These are phyloP conservation scores for Caenorhabditis sp. DNA, from an alignment of 2,888 invertebrate species.

Conservation along the genomic window DNA sequence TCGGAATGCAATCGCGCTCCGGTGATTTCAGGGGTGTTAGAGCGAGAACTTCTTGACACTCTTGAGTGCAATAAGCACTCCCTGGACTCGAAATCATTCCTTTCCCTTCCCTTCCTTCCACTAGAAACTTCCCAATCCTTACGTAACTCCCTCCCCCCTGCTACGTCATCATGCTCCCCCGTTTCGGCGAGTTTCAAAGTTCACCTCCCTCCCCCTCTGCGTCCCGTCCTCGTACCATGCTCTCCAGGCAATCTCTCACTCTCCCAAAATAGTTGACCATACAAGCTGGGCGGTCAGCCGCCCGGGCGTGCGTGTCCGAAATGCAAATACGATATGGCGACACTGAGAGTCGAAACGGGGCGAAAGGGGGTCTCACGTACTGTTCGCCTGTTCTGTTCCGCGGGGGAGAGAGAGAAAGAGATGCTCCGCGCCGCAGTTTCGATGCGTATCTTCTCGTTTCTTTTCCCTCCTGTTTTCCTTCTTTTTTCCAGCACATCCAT, in stretches of 20 bases:
- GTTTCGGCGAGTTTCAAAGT: constrained; percentile 48
- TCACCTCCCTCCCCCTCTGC: constrained; percentile 16
- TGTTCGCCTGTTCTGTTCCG: constrained; percentile 44
- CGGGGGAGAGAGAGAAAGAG: background rate
- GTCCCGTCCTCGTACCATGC: constrained; percentile 3
- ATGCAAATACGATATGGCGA: constrained; percentile 43
- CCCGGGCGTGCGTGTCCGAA: constrained; percentile 56
- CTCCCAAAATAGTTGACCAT: constrained; percentile 57
- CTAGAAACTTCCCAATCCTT: background rate
- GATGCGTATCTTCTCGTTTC: constrained; percentile 36
- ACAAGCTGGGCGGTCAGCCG: constrained; percentile 52
- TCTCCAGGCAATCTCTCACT: constrained; percentile 25
- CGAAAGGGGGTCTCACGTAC: constrained; percentile 28
- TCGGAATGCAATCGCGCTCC: no score
- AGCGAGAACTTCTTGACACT: no score
- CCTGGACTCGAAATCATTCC: no score
- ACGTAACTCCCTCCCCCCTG: background rate
- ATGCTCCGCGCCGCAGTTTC: constrained; percentile 59
- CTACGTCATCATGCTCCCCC: constrained; percentile 46
- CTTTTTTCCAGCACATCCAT: background rate
- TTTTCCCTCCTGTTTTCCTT: constrained; percentile 1
- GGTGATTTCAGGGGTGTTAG: no score
- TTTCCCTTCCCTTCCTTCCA: background rate
- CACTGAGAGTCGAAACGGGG: constrained; percentile 9
- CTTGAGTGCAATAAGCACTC: no score